These are phyloP conservation scores for Heterohyrax brucei DNA, from an alignment of 2,797 vertebrate species.

Conservation along the genomic window DNA sequence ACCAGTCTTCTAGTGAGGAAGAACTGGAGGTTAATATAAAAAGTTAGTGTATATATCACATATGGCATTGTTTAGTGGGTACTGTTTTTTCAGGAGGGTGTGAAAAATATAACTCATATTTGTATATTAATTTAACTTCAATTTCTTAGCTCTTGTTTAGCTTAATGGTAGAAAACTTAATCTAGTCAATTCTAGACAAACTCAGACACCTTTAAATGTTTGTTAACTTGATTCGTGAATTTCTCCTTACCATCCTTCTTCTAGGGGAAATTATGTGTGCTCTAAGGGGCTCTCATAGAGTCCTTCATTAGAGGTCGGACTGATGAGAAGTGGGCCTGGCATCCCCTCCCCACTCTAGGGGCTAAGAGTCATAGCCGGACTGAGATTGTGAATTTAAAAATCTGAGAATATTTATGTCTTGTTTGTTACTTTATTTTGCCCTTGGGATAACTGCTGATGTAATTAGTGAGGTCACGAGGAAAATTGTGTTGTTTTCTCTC, in stretches of 20 bases:
- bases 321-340: not conserved
- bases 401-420: slow-evolving; percentile 1
- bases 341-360: not conserved
- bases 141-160: not conserved
- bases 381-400: slow-evolving; percentile 17
- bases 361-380: not conserved
- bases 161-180: not conserved
- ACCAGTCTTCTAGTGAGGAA: slow-evolving; percentile 21
- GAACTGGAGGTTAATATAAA: not conserved
- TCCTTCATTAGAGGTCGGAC: not conserved
- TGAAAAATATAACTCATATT: not conserved
- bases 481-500: not conserved
- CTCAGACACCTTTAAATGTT: not conserved
- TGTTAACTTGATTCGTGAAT: not conserved
- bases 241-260: not conserved
- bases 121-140: not conserved
- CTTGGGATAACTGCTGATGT: not conserved
- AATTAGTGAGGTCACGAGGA: slow-evolving; percentile 3
- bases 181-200: not conserved
- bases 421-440: not conserved
- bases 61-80: not conserved
- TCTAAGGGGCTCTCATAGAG: not conserved
- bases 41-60: not conserved
- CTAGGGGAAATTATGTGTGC: not conserved
- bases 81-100: not conserved